Evolutionary conservation across 2,888 invertebrate genomes (phyloP).

Genomic region (Iselma pallidipennis): DNA sequence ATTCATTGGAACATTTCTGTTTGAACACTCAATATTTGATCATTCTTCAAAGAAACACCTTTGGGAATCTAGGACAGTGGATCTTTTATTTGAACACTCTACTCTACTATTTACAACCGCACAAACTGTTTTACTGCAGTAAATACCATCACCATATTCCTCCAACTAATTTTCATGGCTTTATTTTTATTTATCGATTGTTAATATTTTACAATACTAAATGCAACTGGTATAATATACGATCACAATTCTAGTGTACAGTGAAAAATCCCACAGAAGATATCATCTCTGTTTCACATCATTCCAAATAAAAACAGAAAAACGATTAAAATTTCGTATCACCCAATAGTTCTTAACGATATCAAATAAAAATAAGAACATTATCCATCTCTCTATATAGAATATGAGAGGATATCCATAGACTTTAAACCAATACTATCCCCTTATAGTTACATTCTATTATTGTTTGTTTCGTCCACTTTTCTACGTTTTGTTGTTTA

Average conservation of each 20-base stretch:
- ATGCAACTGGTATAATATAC: no score
- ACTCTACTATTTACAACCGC: not conserved
- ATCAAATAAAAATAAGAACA: not conserved
- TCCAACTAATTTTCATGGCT: not conserved
- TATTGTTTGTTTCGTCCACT: not conserved
- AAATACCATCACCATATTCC: not conserved
- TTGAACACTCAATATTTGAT: conserved; percentile 22
- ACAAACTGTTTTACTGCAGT: not conserved
- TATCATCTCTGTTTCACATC: no score
- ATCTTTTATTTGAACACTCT: conserved; percentile 24
- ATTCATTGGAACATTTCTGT: not conserved
- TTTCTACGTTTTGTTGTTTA: not conserved
- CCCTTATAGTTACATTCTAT: not conserved
- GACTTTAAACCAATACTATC: no score
- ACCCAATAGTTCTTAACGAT: not conserved
- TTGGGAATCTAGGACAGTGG: conserved; percentile 26
- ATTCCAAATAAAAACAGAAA: no score
- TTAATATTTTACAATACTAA: not conserved
- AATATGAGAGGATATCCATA: no score
- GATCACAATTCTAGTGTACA: no score
- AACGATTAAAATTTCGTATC: no score
- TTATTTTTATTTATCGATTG: not conserved
- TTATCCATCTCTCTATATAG: not conserved
- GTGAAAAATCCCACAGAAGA: no score
- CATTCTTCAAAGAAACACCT: conserved; percentile 21